Evolutionary conservation across 1,140 invertebrate species (phyloP).

Genomic region (Papilio xuthus): DNA sequence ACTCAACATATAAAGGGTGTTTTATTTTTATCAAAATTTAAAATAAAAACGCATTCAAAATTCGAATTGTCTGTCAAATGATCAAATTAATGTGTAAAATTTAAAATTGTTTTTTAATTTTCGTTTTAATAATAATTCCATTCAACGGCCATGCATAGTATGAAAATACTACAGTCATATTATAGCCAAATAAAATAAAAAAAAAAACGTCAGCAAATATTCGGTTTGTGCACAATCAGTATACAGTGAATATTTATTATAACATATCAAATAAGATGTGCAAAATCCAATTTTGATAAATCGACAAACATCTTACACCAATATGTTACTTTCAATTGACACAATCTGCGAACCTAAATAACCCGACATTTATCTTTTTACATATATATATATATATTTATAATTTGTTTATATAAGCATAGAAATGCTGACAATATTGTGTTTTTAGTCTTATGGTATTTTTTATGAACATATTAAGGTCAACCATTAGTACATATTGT

Average conservation of each 20-base stretch:
- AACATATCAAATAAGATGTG: conserved; percentile 28
- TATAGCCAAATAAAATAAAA: conserved; percentile 51
- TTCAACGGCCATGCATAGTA: conserved; percentile 60
- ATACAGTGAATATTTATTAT: conserved; percentile 60
- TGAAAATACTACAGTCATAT: conserved; percentile 54
- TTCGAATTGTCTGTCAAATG: conserved; percentile 26
- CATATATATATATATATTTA: conserved; percentile 26
- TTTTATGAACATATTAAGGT: conserved; percentile 48
- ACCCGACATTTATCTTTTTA: conserved; percentile 40
- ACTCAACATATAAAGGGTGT: conserved; percentile 28
- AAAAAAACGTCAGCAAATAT: conserved; percentile 62
- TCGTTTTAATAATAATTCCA: conserved; percentile 47
- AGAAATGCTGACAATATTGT: conserved; percentile 7
- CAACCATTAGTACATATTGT: conserved; percentile 71
- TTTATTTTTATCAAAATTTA: background rate
- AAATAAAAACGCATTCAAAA: background rate
- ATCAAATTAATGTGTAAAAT: background rate
- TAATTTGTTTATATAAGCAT: conserved; percentile 19
- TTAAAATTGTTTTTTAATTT: conserved; percentile 9
- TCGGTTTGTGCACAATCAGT: conserved; percentile 69
- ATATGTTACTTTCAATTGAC: conserved; percentile 48
- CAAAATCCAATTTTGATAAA: conserved; percentile 28
- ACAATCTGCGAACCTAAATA: conserved; percentile 40
- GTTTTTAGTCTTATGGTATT: conserved; percentile 17
- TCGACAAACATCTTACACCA: conserved; percentile 40